Evolutionary conservation across 2,797 vertebrate species (phyloP).

Genomic region (Darevskia mixta): DNA sequence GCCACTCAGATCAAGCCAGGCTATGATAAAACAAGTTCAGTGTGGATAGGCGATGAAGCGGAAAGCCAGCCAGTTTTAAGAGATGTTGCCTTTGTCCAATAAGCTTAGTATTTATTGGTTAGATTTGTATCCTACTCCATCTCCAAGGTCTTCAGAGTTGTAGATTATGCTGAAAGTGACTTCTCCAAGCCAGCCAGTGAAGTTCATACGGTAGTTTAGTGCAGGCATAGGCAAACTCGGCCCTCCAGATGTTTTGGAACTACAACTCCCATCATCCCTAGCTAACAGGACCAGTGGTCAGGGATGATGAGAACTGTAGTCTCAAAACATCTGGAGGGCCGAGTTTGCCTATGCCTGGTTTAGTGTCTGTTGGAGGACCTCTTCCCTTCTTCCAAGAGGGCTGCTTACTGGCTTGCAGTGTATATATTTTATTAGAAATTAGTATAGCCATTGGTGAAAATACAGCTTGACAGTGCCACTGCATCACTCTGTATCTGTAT

Average conservation of each 20-base stretch:
- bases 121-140: background rate
- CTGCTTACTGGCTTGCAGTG: background rate
- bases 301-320: too few species aligned
- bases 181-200: background rate
- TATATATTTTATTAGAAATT: background rate
- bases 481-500: background rate
- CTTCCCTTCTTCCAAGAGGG: background rate
- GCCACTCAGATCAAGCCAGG: background rate
- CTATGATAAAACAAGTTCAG: too few species aligned
- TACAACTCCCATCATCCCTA: too few species aligned
- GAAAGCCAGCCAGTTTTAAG: background rate
- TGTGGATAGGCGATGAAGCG: background rate
- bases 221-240: too few species aligned
- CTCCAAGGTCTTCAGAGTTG: background rate
- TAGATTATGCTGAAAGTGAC: background rate
- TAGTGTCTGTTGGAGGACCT: too few species aligned
- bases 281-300: too few species aligned
- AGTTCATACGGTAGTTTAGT: background rate
- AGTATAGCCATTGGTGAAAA: background rate
- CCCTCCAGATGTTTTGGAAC: too few species aligned
- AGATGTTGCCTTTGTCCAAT: too few species aligned
- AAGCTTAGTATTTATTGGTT: background rate
- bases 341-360: too few species aligned
- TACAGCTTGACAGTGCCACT: background rate
- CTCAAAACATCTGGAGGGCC: too few species aligned